Percentiles rank a stretch among this genome's conserved stretches.
Conservation (phyloP, 2,888 invertebrate genomes). For the Digitonthophagus gazella region DNA sequence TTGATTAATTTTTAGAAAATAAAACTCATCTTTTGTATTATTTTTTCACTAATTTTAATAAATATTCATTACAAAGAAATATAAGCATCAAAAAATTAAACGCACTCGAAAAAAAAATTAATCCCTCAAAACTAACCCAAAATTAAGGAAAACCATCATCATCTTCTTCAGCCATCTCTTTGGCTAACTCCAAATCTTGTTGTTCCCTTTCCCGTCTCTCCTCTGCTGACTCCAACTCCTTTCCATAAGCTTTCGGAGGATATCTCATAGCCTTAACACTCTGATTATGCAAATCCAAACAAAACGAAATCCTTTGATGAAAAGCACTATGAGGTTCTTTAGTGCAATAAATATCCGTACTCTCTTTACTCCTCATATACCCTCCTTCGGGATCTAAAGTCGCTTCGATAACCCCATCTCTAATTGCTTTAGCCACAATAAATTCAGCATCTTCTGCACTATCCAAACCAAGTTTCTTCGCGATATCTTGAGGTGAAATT, state of each 20-base stretch:
- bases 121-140: constrained; percentile 12
- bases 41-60: neutral
- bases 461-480: constrained; percentile 88
- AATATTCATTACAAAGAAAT: neutral
- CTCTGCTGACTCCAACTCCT: constrained; percentile 96
- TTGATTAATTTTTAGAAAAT: too few species aligned
- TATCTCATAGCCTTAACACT: constrained; percentile 99
- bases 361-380: constrained; percentile 97
- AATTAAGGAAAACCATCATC: constrained; percentile 78
- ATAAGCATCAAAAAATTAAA: neutral
- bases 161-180: constrained; percentile 99
- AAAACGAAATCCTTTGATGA: constrained; percentile 96
- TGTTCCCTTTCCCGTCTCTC: constrained; percentile 95
- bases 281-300: constrained; percentile 96
- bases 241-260: constrained; percentile 98
- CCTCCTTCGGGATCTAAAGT: constrained; percentile 93
- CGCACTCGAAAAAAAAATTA: neutral
- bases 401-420: constrained; percentile 98
- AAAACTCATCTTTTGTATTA: too few species aligned
- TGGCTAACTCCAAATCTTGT: constrained; percentile 98
- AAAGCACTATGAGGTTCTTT: constrained; percentile 94
- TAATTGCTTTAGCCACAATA: constrained; percentile 96
- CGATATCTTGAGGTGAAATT: constrained; percentile 93
- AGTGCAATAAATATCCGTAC: constrained; percentile 94
- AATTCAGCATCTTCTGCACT: constrained; percentile 98